Percentiles rank a stretch among this genome's conserved stretches.
Evolutionary conservation across 2,113 vertebrate species (phyloP).

Genomic region (Jacana jacana): DNA sequence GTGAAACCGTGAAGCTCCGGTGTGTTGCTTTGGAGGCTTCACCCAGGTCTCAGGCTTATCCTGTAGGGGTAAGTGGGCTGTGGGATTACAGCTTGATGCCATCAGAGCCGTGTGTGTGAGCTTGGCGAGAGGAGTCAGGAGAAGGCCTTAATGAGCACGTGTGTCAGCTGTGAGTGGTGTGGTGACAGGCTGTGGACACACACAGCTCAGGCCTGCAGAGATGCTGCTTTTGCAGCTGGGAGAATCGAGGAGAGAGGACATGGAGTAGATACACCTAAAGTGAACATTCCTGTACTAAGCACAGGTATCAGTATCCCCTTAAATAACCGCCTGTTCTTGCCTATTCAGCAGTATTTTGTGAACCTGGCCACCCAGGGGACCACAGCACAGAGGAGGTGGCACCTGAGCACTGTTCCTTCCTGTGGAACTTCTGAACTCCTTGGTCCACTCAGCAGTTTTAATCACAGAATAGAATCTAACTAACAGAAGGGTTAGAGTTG

Average conservation of each 20-base stretch:
- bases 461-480: neutral
- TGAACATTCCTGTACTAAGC: neutral
- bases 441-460: neutral
- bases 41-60: neutral
- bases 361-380: neutral
- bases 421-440: fast-evolving
- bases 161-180: neutral
- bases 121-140: too few relatives aligned
- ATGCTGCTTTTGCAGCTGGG: neutral
- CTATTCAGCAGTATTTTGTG: neutral
- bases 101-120: neutral
- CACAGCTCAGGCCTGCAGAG: neutral
- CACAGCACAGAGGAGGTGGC: neutral
- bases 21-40: neutral
- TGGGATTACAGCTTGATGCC: neutral
- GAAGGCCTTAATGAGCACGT: fast-evolving
- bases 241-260: neutral
- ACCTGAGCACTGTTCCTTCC: neutral
- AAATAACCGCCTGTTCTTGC: neutral
- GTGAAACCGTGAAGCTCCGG: fast-evolving
- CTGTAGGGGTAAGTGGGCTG: neutral
- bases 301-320: neutral
- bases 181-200: neutral
- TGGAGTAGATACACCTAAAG: neutral
- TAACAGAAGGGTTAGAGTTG: too few relatives aligned